Evolutionary conservation across 2,113 vertebrate genomes (phyloP).

Genomic region (Ceyx cyanopectus): DNA sequence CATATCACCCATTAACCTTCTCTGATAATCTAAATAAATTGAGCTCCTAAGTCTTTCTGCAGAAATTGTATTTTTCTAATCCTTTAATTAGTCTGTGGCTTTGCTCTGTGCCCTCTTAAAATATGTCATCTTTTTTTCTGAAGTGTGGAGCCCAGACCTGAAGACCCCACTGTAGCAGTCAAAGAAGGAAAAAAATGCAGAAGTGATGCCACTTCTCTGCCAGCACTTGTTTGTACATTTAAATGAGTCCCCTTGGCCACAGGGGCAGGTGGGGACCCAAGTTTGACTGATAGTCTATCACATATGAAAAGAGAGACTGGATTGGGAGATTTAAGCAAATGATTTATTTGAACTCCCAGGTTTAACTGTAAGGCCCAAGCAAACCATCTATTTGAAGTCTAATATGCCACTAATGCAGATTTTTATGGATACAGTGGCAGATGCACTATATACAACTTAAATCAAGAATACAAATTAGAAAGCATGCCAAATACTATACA

Average conservation of each 20-base stretch:
- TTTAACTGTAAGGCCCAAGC: too few species aligned
- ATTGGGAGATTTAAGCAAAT: too few species aligned
- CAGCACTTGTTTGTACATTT: neutral
- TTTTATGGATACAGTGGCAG: too few species aligned
- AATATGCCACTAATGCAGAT: too few species aligned
- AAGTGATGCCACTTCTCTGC: neutral
- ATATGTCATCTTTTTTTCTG: neutral
- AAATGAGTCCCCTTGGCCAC: neutral
- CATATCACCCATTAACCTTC: slow-evolving; percentile 28
- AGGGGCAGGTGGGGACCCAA: neutral
- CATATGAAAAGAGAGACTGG: too few species aligned
- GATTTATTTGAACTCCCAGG: too few species aligned
- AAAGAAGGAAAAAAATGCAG: neutral
- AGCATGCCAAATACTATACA: too few species aligned
- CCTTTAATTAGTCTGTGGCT: slow-evolving; percentile 13
- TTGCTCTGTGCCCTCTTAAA: neutral
- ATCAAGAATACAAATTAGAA: too few species aligned
- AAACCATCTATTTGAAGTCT: too few species aligned
- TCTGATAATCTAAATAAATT: slow-evolving; percentile 39
- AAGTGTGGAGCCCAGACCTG: neutral
- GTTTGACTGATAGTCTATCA: neutral
- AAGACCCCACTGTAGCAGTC: neutral
- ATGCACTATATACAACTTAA: too few species aligned
- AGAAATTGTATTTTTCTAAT: slow-evolving; percentile 13
- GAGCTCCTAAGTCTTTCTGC: neutral